These are phyloP conservation scores for Halocaridina rubra DNA, from an alignment of 2,888 invertebrate genomes.

Conservation along the genomic window DNA sequence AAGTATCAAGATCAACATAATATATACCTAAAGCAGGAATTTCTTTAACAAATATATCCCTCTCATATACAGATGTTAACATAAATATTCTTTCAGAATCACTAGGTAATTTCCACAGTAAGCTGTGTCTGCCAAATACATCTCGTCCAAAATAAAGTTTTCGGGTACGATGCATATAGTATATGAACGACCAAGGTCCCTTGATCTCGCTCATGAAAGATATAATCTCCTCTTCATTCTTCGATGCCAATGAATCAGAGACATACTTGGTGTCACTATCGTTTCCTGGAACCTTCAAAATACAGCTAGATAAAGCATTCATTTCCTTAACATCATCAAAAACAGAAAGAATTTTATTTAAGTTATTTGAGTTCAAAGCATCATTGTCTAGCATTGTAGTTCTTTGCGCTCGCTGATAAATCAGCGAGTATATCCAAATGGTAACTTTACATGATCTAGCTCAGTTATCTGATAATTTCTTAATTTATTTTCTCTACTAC, in stretches of 20 bases:
- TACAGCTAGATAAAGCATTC: no score
- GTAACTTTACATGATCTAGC: no score
- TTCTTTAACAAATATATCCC: constrained; percentile 65
- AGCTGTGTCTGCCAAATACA: constrained; percentile 84
- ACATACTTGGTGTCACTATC: constrained; percentile 45
- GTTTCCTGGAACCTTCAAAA: constrained; percentile 24
- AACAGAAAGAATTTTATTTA: no score
- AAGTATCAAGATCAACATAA: constrained; percentile 65
- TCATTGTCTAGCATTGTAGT: no score
- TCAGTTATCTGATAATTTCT: no score
- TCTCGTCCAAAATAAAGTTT: constrained; percentile 86
- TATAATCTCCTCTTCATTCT: constrained; percentile 66
- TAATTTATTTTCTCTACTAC: no score
- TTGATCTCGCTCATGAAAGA: constrained; percentile 74
- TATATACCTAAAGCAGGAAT: constrained; percentile 69
- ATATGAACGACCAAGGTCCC: constrained; percentile 89
- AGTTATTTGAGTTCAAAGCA: no score
- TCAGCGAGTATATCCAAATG: no score
- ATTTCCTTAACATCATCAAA: no score
- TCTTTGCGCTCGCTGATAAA: no score
- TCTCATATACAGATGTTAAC: constrained; percentile 66
- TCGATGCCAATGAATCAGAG: constrained; percentile 22
- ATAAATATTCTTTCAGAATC: constrained; percentile 45
- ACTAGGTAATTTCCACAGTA: constrained; percentile 72
- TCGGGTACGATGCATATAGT: constrained; percentile 74